phyloP scores from a whole-genome alignment of 2,888 invertebrate genomes.

The Automeris io region DNA sequence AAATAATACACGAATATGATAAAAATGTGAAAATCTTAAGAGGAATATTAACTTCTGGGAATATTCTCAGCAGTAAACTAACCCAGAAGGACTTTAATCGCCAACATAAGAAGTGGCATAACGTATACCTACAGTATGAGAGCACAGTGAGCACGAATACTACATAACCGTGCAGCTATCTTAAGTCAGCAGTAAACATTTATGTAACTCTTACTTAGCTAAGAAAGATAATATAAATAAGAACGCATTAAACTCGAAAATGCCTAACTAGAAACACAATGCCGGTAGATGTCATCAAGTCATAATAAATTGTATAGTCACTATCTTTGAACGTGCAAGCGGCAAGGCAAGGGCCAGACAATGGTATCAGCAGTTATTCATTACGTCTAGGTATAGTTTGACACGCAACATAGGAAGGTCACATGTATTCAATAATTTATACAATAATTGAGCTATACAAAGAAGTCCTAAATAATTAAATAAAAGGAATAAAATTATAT shows the following conservation, averaged over 20 bases:
- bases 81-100: too few relatives aligned
- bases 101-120: not conserved
- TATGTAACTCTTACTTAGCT: not conserved
- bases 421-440: constrained; percentile 3
- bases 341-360: constrained; percentile 9
- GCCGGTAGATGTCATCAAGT: constrained; percentile 13
- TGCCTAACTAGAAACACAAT: not conserved
- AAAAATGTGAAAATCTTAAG: too few relatives aligned
- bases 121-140: not conserved
- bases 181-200: not conserved
- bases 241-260: not conserved
- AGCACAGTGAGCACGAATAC: not conserved
- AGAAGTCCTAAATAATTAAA: too few relatives aligned
- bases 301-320: constrained; percentile 17
- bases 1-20: too few relatives aligned
- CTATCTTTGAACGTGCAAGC: constrained; percentile 13
- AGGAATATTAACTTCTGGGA: too few relatives aligned
- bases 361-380: constrained; percentile 10
- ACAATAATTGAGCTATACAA: too few relatives aligned
- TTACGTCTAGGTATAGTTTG: constrained; percentile 7
- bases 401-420: constrained; percentile 6
- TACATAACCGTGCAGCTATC: not conserved
- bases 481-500: too few relatives aligned
- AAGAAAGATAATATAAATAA: not conserved
- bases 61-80: too few relatives aligned